A percentile compares a stretch with the other conserved stretches of the same genome.
Conservation (phyloP, 2,113 vertebrate genomes). For the Corvus hawaiiensis region DNA sequence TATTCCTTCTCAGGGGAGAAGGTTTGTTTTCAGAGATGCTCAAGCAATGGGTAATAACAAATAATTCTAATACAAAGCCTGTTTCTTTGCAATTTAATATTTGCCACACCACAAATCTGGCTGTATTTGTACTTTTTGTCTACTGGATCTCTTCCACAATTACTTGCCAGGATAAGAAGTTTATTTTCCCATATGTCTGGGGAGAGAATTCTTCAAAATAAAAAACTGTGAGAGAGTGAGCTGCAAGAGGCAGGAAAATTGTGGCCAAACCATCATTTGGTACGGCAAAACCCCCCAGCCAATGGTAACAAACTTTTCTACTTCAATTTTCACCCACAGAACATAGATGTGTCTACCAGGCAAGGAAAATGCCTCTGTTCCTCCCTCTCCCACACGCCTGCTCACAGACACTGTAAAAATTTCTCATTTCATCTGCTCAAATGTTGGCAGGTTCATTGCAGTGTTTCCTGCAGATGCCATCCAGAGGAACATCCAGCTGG, state of each 20-base stretch:
- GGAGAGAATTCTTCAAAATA: background rate
- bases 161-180: background rate
- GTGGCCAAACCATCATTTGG: background rate
- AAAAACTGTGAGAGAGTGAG: background rate
- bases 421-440: background rate
- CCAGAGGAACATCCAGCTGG: background rate
- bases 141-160: background rate
- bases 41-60: background rate
- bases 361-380: background rate
- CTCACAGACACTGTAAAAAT: background rate
- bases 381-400: background rate
- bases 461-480: background rate
- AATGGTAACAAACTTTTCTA: background rate
- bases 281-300: background rate
- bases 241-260: background rate
- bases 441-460: background rate
- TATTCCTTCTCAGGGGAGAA: background rate
- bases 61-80: background rate
- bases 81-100: background rate
- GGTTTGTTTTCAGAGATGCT: background rate
- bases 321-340: background rate
- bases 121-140: background rate
- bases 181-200: background rate
- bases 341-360: background rate
- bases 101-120: background rate